phyloP scores from a whole-genome alignment of 2,113 vertebrate genomes.

The Onychostruthus taczanowskii region DNA sequence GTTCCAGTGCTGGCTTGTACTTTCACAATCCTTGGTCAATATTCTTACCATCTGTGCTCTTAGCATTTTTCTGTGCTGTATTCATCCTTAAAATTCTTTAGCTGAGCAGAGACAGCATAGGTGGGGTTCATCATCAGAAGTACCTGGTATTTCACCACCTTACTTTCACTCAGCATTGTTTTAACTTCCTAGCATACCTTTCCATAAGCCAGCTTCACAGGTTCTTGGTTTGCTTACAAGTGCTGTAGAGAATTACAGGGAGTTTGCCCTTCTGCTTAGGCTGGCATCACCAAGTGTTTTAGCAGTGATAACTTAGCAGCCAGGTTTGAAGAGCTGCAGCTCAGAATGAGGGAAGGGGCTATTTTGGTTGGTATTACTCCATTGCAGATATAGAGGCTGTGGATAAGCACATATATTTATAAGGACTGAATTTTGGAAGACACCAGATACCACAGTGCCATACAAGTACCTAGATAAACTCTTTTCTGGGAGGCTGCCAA shows the following conservation, averaged over 20 bases:
- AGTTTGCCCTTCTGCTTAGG: neutral
- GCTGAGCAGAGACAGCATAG: neutral
- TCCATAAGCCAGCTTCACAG: neutral
- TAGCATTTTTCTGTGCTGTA: neutral
- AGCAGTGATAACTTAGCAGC: neutral
- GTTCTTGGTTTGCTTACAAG: neutral
- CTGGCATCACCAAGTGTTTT: neutral
- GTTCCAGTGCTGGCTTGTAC: neutral
- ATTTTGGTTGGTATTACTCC: constrained; percentile 28
- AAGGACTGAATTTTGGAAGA: constrained; percentile 29
- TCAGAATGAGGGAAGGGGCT: neutral
- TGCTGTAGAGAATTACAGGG: neutral
- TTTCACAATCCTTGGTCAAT: neutral
- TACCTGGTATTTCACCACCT: neutral
- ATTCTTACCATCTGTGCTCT: neutral
- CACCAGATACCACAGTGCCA: neutral
- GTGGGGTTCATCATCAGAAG: neutral
- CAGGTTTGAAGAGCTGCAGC: neutral
- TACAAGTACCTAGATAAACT: constrained; percentile 3
- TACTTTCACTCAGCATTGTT: neutral
- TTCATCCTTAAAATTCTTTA: neutral
- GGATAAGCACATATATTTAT: constrained; percentile 21
- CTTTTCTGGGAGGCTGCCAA: neutral
- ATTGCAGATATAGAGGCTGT: neutral
- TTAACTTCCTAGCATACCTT: neutral